A percentile compares a stretch with the other conserved stretches of the same genome.
Evolutionary conservation across 2,113 vertebrate species (phyloP).

Genomic region (Cochlearius cochlearius): DNA sequence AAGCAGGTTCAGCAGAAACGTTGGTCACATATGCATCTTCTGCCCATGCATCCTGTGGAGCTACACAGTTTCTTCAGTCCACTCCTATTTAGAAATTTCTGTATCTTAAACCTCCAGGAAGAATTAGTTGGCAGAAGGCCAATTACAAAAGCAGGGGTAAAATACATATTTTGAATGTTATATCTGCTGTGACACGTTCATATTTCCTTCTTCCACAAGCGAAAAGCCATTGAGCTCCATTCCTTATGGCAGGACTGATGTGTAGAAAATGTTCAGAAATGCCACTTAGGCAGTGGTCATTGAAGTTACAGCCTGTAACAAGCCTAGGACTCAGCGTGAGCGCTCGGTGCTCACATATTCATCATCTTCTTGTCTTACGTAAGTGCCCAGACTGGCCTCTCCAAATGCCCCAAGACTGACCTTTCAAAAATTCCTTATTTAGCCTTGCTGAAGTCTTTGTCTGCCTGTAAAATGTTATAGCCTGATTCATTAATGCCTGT

Average conservation of each 20-base stretch:
- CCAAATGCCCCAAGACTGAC: neutral
- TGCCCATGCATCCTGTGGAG: neutral
- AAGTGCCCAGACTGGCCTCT: constrained; percentile 27
- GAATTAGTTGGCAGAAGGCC: neutral
- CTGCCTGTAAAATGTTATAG: constrained; percentile 4
- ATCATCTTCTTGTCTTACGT: constrained; percentile 23
- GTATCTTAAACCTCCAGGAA: neutral
- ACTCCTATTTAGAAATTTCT: neutral
- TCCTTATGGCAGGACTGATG: neutral
- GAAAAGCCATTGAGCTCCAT: neutral
- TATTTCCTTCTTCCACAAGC: neutral
- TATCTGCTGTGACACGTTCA: accelerated
- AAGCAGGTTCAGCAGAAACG: neutral
- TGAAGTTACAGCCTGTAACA: neutral
- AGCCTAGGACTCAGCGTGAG: neutral
- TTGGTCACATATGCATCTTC: neutral
- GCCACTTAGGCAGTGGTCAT: neutral
- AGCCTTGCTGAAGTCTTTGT: neutral
- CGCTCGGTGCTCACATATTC: neutral
- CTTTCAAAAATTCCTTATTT: constrained; percentile 17
- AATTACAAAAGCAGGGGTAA: neutral
- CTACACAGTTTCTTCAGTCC: neutral
- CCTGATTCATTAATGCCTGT: neutral
- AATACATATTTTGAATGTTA: neutral
- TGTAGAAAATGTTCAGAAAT: neutral